phyloP scores from a whole-genome alignment of 2,797 vertebrate genomes.

The Tinamus major region DNA sequence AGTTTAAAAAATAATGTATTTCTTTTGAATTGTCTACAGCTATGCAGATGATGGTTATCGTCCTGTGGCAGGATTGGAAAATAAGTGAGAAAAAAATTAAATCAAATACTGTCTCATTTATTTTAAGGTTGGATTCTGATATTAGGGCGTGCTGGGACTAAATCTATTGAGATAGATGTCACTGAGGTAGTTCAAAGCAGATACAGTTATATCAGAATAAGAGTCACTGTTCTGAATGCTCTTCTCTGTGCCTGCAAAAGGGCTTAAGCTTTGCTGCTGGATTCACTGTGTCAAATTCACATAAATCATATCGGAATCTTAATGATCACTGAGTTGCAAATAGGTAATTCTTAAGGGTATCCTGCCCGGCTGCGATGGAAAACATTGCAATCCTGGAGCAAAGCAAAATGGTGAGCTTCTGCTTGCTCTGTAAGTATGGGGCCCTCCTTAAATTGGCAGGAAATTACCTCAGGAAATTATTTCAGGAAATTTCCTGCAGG shows the following conservation, averaged over 20 bases:
- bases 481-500: neutral
- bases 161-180: neutral
- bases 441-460: neutral
- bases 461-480: neutral
- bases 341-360: neutral
- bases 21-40: neutral
- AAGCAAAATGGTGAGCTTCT: neutral
- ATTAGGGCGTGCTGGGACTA: neutral
- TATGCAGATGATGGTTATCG: constrained; percentile 11
- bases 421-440: neutral
- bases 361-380: neutral
- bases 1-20: constrained; percentile 14
- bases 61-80: constrained; percentile 26
- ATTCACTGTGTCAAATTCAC: neutral
- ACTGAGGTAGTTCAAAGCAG: neutral
- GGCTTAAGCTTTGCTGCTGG: neutral
- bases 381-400: neutral
- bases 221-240: neutral
- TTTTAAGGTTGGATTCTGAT: neutral
- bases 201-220: neutral
- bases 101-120: constrained; percentile 4
- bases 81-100: constrained; percentile 36
- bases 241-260: neutral
- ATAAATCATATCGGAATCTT: neutral
- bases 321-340: neutral